Evolutionary conservation across 2,888 invertebrate species (phyloP).

Genomic region (Leucophora obtusa): DNA sequence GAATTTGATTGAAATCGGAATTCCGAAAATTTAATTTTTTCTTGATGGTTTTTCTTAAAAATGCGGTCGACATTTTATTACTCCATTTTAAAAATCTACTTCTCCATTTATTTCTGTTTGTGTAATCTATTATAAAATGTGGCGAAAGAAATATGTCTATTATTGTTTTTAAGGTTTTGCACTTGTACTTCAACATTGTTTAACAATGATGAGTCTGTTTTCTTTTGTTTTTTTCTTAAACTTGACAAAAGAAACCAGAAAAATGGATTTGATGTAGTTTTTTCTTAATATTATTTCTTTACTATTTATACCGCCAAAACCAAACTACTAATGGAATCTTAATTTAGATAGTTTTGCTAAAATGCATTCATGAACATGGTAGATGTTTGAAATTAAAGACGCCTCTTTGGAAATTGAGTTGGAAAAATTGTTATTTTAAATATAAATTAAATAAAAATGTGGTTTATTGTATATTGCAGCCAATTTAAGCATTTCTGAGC

Average conservation of each 20-base stretch:
- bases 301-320: constrained; percentile 21
- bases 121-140: constrained; percentile 18
- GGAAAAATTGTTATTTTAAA: background rate
- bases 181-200: constrained; percentile 50
- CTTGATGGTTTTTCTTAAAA: too few relatives aligned
- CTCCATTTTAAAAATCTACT: background rate
- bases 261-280: constrained; percentile 16
- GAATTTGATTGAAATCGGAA: too few relatives aligned
- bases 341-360: constrained; percentile 72
- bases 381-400: background rate
- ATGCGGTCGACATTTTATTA: too few relatives aligned
- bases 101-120: constrained; percentile 1
- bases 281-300: constrained; percentile 20
- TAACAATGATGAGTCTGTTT: constrained; percentile 32
- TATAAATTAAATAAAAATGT: too few relatives aligned
- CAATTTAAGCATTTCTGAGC: too few relatives aligned
- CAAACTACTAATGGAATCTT: constrained; percentile 76
- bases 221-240: background rate
- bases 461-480: too few relatives aligned
- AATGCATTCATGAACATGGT: background rate
- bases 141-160: constrained; percentile 35
- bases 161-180: constrained; percentile 36
- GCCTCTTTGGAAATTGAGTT: constrained; percentile 3
- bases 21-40: too few relatives aligned
- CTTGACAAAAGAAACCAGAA: constrained; percentile 29